Evolutionary conservation across 2,888 invertebrate species (phyloP), one percentile per base, ranked within the genome.

Genomic region (Chrysina gloriosa): DNA sequence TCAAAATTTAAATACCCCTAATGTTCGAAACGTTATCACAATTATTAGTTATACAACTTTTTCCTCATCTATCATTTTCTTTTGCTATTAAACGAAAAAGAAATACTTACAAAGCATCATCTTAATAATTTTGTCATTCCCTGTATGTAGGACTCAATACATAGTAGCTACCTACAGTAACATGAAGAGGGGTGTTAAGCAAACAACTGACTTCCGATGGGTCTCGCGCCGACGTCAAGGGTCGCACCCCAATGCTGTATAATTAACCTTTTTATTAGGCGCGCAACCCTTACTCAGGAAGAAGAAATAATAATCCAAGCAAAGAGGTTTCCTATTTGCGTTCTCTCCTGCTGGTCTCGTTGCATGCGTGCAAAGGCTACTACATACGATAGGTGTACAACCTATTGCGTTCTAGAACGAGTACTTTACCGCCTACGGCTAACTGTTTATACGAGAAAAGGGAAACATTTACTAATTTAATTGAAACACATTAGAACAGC

Each of bases 231-330:
- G 64, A 67, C 72, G 70, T 72, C 71, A 71, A 74, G 78, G 77
- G 76, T 75, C 74, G 75, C 76, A 74, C 77, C 76, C 76, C 70
- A 72, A 19, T 73, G 74, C 75, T 76, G 74, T 78, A 79, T 78
- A 79, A 79, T 79, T 79, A 79, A 79, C 79, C 79, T 79, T 79
- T 79, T 79, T 79, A 79, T 79, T 78, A 77, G 39, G 58, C 39
- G 42, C 74, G 69, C 78, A 78, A 78, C 79, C 79, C 79, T 79
- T 79, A 39, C 23, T 14, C 78, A 78, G 77, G 78, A 78, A 76
- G 79, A 79, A 78, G 77, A 77, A 79, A 78, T 78, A 79, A 79
- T 79, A 73, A 74, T 74, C 73, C 74, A 19, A 63, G 74, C 74
- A 74, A 74, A 73, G 58, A 74, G 73, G 75, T 73, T 76, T 72